Evolutionary conservation across 2,113 vertebrate species (phyloP).

Genomic region (Phyllopteryx taeniolatus): DNA sequence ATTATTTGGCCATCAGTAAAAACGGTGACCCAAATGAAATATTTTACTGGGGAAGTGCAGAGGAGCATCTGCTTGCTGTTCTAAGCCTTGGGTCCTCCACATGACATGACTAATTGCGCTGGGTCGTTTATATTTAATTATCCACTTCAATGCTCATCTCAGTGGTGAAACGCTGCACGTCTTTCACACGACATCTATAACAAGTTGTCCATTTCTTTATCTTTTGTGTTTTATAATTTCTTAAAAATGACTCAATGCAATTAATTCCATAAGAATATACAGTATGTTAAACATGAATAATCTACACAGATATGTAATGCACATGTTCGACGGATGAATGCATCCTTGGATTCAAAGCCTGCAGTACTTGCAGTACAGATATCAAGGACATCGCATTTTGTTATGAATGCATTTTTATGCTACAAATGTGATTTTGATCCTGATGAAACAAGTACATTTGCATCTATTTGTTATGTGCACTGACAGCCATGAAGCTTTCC

Average conservation of each 20-base stretch:
- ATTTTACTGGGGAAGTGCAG: slow-evolving; percentile 68
- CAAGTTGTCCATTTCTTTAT: background rate
- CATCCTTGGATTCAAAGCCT: slow-evolving; percentile 45
- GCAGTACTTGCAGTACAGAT: slow-evolving; percentile 31
- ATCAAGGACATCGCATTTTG: slow-evolving; percentile 30
- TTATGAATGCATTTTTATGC: slow-evolving; percentile 20
- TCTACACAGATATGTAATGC: slow-evolving; percentile 5
- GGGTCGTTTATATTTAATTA: slow-evolving; percentile 79
- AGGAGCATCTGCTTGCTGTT: slow-evolving; percentile 75
- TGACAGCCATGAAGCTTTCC: background rate
- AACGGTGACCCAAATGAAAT: slow-evolving; percentile 73
- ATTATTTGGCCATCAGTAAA: slow-evolving; percentile 66
- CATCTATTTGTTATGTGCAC: slow-evolving; percentile 7
- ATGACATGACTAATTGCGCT: slow-evolving; percentile 76
- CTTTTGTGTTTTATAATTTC: slow-evolving; percentile 11
- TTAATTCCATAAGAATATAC: slow-evolving; percentile 3
- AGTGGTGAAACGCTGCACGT: slow-evolving; percentile 41
- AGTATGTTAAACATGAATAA: slow-evolving; percentile 9
- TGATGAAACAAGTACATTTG: background rate
- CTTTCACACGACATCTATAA: slow-evolving; percentile 26
- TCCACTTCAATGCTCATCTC: slow-evolving; percentile 64
- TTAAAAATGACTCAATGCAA: slow-evolving; percentile 19
- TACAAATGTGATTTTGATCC: slow-evolving; percentile 8
- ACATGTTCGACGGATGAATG: slow-evolving; percentile 25
- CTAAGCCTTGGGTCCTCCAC: slow-evolving; percentile 71